Evolutionary conservation across 2,888 invertebrate species (phyloP), one percentile per base, ranked within the genome.

Genomic region (Galerucella pusilla): DNA sequence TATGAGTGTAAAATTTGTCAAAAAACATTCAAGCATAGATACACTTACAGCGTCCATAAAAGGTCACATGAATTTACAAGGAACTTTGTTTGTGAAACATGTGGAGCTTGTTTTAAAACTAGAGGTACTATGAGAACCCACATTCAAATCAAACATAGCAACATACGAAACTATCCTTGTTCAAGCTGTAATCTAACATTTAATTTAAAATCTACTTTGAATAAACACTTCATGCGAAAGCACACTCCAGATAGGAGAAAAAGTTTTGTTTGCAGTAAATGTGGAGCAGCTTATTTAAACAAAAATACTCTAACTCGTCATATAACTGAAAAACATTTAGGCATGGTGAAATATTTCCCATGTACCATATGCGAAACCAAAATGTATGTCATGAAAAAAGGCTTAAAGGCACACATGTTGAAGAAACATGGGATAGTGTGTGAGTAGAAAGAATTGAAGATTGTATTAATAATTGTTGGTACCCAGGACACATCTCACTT

Each of bases 51-150:
- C 59, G 81, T 82, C 49, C 85, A 85, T 72, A 81, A 80, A 74
- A 79, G 79, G 57, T 78, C 82, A 4, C 85, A 85, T 71, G 82
- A 82, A 12, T 77, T 83, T 77, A 82, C 83, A 0, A 79, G 81
- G 57, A 75, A 80, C 64, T 81, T 79, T 57, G 77, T 83, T 28
- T 85, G 85, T 57, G 84, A 84, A 70, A 68, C 78, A 2, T 85
- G 85, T 66, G 85, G 84, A 2, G 77, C 81, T 45, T 78, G 79
- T 42, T 84, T 85, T 68, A 84, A 83, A 35, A 83, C 82, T 65
- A 80, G 77, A 65, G 79, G 81, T 25, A 84, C 84, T 20, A 73
- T 85, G 59, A 81, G 80, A 68, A 84, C 83, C 1, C 85, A 85
- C 68, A 79, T 77, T 4, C 75, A 77, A 14, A 71, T 85, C 45